Evolutionary conservation across 2,113 vertebrate genomes (phyloP).

Genomic region (Gallinago jamesoni): DNA sequence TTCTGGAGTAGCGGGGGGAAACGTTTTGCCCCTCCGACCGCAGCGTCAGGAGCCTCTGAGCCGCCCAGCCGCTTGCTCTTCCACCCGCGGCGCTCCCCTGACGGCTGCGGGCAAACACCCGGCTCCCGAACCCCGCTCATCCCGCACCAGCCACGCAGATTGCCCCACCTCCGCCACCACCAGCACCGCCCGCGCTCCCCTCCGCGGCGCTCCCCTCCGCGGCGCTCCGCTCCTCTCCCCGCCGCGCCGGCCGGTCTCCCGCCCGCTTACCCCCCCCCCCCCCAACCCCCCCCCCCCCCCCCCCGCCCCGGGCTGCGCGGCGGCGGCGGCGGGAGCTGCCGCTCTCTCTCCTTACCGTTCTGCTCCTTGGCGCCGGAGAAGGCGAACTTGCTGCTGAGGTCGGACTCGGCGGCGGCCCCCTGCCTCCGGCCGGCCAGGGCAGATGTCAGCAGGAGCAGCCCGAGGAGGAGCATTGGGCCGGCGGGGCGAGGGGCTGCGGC

Average conservation of each 20-base stretch:
- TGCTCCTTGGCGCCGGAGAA: slow-evolving; percentile 88
- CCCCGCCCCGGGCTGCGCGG: neutral
- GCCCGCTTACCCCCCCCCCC: too few relatives aligned
- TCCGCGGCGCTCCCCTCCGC: neutral
- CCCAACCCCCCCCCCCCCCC: neutral
- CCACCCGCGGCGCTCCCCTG: neutral
- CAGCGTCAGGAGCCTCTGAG: neutral
- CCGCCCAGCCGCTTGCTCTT: neutral
- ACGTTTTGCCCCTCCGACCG: neutral
- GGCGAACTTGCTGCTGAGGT: slow-evolving; percentile 87
- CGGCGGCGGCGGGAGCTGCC: neutral
- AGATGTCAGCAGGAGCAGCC: slow-evolving; percentile 88
- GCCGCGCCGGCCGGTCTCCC: neutral
- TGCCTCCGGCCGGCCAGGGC: slow-evolving; percentile 84
- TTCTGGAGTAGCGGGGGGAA: too few relatives aligned
- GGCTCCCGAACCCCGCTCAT: slow-evolving; percentile 38
- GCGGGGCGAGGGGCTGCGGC: slow-evolving; percentile 71
- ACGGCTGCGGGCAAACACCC: neutral
- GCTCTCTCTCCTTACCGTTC: slow-evolving; percentile 81
- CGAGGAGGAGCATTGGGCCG: slow-evolving; percentile 96
- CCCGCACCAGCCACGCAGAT: neutral
- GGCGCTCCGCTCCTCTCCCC: neutral
- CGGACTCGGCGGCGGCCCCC: slow-evolving; percentile 87
- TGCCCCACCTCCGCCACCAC: neutral
- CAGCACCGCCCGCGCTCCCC: neutral